These are phyloP conservation scores for Bombus confusus DNA, from an alignment of 1,140 invertebrate species.

Conservation along the genomic window DNA sequence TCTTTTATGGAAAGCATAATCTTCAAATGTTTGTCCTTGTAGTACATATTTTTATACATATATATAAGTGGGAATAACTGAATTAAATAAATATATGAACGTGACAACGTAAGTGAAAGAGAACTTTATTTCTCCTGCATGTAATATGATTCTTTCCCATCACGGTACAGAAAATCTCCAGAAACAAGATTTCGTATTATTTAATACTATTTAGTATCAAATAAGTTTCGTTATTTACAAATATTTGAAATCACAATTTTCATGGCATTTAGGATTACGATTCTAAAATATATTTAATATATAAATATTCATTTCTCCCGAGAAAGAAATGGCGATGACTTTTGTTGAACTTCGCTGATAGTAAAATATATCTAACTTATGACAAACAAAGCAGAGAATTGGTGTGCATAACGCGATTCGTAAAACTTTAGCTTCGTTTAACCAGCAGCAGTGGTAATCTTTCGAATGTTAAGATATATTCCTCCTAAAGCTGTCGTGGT, in stretches of 20 bases:
- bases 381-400: neutral
- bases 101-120: constrained; percentile 1
- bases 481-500: constrained; percentile 32
- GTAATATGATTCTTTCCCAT: neutral
- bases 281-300: no score
- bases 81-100: constrained; percentile 70
- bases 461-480: constrained; percentile 53
- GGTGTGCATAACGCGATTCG: rapidly evolving
- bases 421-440: neutral
- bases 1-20: no score
- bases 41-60: no score
- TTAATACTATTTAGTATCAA: neutral
- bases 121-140: neutral
- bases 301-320: no score
- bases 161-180: neutral
- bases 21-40: no score
- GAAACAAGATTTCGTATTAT: neutral
- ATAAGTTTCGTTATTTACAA: no score
- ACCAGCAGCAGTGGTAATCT: constrained; percentile 6
- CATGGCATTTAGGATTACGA: rapidly evolving
- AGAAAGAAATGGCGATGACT: rapidly evolving
- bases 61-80: constrained; percentile 69
- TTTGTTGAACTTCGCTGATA: no score
- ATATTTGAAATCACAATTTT: neutral
- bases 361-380: no score